Base-by-base conservation (phyloP, 1,140 invertebrate species). In the Drosophila seguyi region DNA sequence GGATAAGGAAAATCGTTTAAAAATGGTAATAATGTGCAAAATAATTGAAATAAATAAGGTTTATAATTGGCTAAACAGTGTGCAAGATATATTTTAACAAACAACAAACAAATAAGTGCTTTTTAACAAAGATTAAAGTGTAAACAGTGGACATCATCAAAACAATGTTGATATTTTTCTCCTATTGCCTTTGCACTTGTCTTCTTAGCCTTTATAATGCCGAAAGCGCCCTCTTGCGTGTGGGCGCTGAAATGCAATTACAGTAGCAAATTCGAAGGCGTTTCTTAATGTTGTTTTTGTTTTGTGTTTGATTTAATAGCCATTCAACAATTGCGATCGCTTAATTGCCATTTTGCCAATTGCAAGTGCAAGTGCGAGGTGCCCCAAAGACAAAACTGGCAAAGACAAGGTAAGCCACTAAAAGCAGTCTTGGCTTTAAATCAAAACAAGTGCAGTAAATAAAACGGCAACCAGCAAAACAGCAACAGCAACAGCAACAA, bases 391-490 rank as follows among this genome's bases (percentile, higher is more conserved):
- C 79, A 80, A 82, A 91, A 80, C 75, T 48, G 79, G 75, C 75
- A 83, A 90, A 90, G 87, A 90, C 87, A 90, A 91, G 87, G 87
- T 83, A 75, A 75, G 66, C 47, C 45, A 42, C 44, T 41, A 72
- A 72, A 69, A 72, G 52, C 55, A 25, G 69, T 72, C 67, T 72
- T 90, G 85, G 77, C 68, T 84, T 83, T 90, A 81, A 88, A 90
- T 90, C 75, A 87, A 87, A 88, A 67, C 76, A 90, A 88, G 85
- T 88, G 84, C 85, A 84, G 73, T 77, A 81, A 81, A 80, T 80
- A 77, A 76, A 77, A 38, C 52, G 52, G 56, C 67, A 79, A 69
- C 18, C 59, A 81, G 63, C 45, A 71, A 45, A n/a, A n/a, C n/a
- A n/a, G n/a, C n/a, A 25, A 25, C 25, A 4, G 25, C 25, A 25